Base-by-base conservation (phyloP, 2,113 vertebrate species). In the Geococcyx californianus region DNA sequence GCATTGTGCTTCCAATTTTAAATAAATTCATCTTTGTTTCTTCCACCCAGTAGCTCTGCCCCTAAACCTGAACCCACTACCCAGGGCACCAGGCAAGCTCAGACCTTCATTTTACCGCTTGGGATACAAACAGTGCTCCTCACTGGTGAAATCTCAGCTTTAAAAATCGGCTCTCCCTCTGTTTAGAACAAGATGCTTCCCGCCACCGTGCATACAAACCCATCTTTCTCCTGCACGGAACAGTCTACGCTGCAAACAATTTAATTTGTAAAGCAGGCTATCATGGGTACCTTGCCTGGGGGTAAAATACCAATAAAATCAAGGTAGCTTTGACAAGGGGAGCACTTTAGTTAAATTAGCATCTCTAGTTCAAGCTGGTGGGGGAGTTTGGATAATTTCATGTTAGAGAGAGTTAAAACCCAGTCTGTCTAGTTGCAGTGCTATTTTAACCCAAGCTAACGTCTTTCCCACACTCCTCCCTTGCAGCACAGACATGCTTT, bases 391-490 rank as follows among this genome's bases (percentile, higher is more conserved):
- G 80, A 87, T 95, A 84, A 93, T 94, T 92, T 92, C 59, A 84
- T 5, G n/a, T 89, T 88, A 93, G 69, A 47, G 64, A 72, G 67
- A 92, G 60, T 52, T 78, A 92, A 86, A 93, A 75, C 6, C 13
- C 76, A 81, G 34, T 9, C 91, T 88, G 80, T 51, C 60, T 26
- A 2, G 60, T 78, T 16, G 1, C 55, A 44, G 42, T 19, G 80
- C 89, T 95, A 93, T 94, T 97, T 95, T 97, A 92, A 90, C 90
- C 55, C 73, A 86, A 47, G 17, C 59, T 36, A 78, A 47, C 64
- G n/a, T 97, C 91, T 92, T 96, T 97, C 94, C 89, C 96, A 96
- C 93, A 95, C 64, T 92, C 84, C 83, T 93, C 68, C 86, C 84
- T 89, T 23, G 7, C 15, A 88, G 79, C 42, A 47, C 26, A 85